A percentile compares a stretch with the other conserved stretches of the same genome.
Conservation (phyloP, 92 coral and sea anemone genomes). For the Zoanthus solanderi region DNA sequence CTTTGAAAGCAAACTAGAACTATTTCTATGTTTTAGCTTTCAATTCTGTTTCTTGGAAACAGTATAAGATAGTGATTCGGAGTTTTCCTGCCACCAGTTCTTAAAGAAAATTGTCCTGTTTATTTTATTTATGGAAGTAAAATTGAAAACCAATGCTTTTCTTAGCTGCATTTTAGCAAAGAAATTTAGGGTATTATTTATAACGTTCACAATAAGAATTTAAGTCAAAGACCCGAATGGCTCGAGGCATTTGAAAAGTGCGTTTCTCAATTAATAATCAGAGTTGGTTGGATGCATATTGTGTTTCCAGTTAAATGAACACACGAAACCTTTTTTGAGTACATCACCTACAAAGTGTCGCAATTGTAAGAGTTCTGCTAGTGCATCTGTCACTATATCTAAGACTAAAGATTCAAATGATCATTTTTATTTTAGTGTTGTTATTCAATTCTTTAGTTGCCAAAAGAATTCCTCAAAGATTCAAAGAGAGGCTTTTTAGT, state of each 20-base stretch:
- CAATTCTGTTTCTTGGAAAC: neutral
- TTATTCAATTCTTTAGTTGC: neutral
- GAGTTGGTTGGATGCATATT: neutral
- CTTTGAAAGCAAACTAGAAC: neutral
- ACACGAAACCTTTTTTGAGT: slow-evolving; percentile 1
- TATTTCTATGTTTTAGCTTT: neutral
- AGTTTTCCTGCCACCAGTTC: neutral
- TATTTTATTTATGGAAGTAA: neutral
- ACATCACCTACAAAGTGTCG: neutral
- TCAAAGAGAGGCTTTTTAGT: neutral
- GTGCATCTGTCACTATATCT: neutral
- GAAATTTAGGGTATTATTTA: neutral
- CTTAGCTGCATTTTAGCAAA: neutral
- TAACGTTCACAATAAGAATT: neutral
- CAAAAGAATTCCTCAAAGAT: neutral
- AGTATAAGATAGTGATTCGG: no score
- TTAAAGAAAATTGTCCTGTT: neutral
- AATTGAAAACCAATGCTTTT: neutral
- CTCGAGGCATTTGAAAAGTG: slow-evolving; percentile 9
- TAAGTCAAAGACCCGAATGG: slow-evolving; percentile 13
- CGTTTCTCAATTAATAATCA: slow-evolving; percentile 9
- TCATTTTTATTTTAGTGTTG: neutral
- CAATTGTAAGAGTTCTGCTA: neutral
- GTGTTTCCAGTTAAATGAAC: slow-evolving; percentile 6
- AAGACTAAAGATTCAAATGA: neutral